Conservation (phyloP, 2,888 invertebrate species). For the Parnassius smintheus region DNA sequence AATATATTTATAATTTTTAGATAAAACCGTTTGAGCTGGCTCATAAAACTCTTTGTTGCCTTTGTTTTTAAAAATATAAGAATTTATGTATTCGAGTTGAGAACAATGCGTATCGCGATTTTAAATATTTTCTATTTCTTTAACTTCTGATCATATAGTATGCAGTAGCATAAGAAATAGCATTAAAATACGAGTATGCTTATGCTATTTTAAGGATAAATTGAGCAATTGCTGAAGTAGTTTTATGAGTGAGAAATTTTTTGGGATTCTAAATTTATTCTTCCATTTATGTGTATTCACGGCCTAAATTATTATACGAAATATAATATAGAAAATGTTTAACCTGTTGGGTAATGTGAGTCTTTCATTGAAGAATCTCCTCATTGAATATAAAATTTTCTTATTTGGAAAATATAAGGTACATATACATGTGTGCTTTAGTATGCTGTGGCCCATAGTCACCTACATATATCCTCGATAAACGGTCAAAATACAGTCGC, state of each 20-base stretch:
- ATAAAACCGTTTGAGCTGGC: constrained; percentile 35
- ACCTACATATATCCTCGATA: too few species aligned
- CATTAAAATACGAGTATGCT: too few species aligned
- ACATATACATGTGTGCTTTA: too few species aligned
- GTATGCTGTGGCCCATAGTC: too few species aligned
- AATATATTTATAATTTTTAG: constrained; percentile 35
- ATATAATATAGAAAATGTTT: constrained; percentile 20
- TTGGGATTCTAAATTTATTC: background rate
- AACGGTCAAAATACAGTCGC: too few species aligned
- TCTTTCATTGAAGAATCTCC: constrained; percentile 16
- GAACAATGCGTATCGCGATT: too few species aligned
- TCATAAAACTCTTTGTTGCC: constrained; percentile 27
- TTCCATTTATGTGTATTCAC: constrained; percentile 5
- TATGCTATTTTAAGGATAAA: background rate
- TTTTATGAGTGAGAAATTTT: constrained; percentile 8
- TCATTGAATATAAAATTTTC: background rate
- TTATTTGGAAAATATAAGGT: too few species aligned
- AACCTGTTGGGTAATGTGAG: constrained; percentile 10
- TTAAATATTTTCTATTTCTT: too few species aligned
- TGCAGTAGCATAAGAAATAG: too few species aligned
- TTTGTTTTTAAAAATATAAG: too few species aligned
- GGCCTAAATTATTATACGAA: constrained; percentile 17
- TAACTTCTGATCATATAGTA: too few species aligned
- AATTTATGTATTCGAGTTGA: too few species aligned
- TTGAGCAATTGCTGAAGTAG: constrained; percentile 4